These are phyloP conservation scores for Octodon degus DNA, from an alignment of 2,113 vertebrate species.

Conservation along the genomic window DNA sequence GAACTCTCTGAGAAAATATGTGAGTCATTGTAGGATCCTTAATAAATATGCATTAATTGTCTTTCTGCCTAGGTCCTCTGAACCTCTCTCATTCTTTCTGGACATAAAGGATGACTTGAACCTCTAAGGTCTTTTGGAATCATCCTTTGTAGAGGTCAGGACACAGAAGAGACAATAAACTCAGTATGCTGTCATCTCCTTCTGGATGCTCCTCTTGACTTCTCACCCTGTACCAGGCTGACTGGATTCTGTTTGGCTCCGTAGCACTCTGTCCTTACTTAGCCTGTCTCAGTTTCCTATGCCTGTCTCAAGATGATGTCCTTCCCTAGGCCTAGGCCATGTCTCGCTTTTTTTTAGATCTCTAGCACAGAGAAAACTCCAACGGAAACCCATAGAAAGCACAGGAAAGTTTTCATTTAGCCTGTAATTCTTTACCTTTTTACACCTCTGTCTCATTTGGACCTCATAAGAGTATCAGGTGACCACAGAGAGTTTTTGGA, in stretches of 20 bases:
- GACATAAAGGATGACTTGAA: background rate
- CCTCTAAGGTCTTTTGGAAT: background rate
- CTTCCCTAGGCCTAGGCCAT: background rate
- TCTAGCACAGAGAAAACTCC: background rate
- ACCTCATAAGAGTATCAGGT: background rate
- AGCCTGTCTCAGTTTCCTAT: background rate
- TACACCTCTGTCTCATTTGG: background rate
- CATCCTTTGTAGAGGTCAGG: background rate
- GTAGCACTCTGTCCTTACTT: background rate
- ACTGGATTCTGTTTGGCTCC: background rate
- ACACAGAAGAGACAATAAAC: background rate
- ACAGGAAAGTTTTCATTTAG: background rate
- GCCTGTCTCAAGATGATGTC: background rate
- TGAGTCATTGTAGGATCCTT: background rate
- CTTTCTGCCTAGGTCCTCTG: background rate
- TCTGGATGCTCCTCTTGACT: slow-evolving; percentile 19
- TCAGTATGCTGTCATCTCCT: background rate
- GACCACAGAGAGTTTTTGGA: slow-evolving; percentile 26
- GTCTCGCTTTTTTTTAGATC: background rate
- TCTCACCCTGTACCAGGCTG: background rate
- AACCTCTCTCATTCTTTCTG: background rate
- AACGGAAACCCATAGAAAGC: background rate
- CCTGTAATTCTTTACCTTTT: background rate
- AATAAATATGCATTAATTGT: slow-evolving; percentile 6
- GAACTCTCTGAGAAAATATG: background rate